These are phyloP conservation scores for Dinocampus coccinellae DNA, from an alignment of 2,888 invertebrate species.

Conservation along the genomic window DNA sequence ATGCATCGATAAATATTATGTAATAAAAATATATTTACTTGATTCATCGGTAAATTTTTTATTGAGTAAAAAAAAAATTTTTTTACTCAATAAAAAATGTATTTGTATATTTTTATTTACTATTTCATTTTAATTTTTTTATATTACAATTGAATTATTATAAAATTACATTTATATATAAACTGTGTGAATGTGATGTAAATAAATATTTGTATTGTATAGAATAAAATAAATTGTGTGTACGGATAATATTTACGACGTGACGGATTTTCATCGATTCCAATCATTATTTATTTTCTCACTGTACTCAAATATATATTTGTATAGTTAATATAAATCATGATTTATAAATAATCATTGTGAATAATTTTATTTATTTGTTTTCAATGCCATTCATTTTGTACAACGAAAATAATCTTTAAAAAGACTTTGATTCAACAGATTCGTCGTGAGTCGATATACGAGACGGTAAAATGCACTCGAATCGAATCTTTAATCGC, in stretches of 20 bases:
- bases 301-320: background rate
- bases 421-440: background rate
- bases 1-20: background rate
- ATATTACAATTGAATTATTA: no score
- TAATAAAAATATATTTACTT: background rate
- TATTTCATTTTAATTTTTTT: no score
- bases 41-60: background rate
- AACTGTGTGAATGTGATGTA: background rate
- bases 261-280: background rate
- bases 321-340: background rate
- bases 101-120: no score
- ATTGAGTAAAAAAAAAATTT: no score
- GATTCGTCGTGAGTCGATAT: background rate
- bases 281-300: background rate
- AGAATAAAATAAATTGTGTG: background rate
- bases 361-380: background rate
- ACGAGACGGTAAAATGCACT: background rate
- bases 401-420: background rate
- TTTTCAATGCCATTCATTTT: background rate
- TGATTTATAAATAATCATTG: background rate
- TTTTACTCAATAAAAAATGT: no score
- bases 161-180: no score
- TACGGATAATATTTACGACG: background rate
- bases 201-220: no score
- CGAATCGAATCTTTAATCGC: constrained; percentile 3